Evolutionary conservation across 2,888 invertebrate genomes (phyloP).

Genomic region (Cosmopolites sordidus): DNA sequence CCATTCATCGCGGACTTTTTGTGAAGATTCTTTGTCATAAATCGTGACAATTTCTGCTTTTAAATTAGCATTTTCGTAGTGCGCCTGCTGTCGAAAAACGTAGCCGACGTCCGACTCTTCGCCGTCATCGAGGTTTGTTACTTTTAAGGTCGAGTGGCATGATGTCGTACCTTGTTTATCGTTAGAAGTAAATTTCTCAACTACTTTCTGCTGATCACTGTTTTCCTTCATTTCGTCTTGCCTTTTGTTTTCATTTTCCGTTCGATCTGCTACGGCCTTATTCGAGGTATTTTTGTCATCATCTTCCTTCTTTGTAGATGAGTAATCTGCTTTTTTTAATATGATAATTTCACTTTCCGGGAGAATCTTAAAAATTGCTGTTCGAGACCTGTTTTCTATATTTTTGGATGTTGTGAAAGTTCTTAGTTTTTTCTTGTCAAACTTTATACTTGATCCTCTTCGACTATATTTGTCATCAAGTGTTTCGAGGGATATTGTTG

Average conservation of each 20-base stretch:
- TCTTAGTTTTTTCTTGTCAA: not conserved
- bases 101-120: not conserved
- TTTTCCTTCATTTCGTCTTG: not conserved
- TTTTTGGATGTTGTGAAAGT: not conserved
- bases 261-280: not conserved
- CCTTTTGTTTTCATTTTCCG: not conserved
- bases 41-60: slow-evolving; percentile 11
- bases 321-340: slow-evolving; percentile 17
- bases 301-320: not conserved
- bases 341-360: slow-evolving; percentile 10
- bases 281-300: not conserved
- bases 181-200: not conserved
- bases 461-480: not conserved
- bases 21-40: slow-evolving; percentile 10
- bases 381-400: not conserved
- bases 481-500: not conserved
- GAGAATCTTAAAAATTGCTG: slow-evolving; percentile 11
- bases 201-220: not conserved
- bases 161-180: not conserved
- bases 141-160: not conserved
- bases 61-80: not conserved
- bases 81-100: not conserved
- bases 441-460: not conserved
- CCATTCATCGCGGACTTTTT: not conserved
- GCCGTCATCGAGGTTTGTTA: not conserved